Evolutionary conservation across 2,113 vertebrate genomes (phyloP).

Genomic region (Todiramphus saurophagus): DNA sequence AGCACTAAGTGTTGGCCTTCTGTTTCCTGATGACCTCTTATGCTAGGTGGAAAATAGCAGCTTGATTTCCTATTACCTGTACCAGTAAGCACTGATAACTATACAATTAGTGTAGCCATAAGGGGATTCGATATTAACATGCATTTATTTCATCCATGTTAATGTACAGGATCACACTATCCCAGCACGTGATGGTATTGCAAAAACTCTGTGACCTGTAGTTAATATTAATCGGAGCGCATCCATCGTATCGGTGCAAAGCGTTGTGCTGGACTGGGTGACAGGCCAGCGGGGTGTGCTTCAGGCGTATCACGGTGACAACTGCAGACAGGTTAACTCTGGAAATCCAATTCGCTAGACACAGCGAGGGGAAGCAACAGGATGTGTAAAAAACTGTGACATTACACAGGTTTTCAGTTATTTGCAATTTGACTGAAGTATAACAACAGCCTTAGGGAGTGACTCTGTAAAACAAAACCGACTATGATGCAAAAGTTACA

Average conservation of each 20-base stretch:
- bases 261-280: not conserved
- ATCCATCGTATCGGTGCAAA: not conserved
- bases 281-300: not conserved
- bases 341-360: not conserved
- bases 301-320: not conserved
- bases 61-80: not conserved
- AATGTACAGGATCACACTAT: not conserved
- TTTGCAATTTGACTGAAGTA: not conserved
- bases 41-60: not conserved
- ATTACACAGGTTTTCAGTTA: not conserved
- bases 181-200: not conserved
- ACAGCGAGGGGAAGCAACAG: rapidly evolving
- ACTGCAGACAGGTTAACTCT: not conserved
- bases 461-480: not conserved
- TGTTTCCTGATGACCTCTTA: not conserved
- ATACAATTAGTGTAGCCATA: not conserved
- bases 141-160: not conserved
- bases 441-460: not conserved
- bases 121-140: not conserved
- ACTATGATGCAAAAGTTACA: not conserved
- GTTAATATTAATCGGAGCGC: not conserved
- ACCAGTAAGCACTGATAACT: not conserved
- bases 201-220: not conserved
- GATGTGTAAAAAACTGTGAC: not conserved
- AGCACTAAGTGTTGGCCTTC: not conserved